Evolutionary conservation across 2,113 vertebrate genomes (phyloP).

Genomic region (Labeo catla): DNA sequence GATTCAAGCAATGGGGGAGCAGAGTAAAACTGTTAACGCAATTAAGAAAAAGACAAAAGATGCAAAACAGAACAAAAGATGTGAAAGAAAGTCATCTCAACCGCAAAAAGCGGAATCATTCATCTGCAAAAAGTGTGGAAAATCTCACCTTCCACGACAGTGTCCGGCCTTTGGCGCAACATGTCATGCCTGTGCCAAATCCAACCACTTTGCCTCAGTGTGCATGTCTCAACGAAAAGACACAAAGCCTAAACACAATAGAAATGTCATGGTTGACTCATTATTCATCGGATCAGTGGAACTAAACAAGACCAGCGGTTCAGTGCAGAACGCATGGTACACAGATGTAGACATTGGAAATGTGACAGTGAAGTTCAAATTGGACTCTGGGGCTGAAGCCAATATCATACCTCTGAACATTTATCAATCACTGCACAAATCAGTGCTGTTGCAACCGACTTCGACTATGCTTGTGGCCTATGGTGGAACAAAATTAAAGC

Average conservation of each 20-base stretch:
- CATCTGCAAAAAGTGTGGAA: slow-evolving; percentile 29
- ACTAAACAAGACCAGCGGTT: not conserved
- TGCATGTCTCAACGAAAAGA: not conserved
- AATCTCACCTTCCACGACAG: no score
- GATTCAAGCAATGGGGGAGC: slow-evolving; percentile 40
- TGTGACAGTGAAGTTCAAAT: not conserved
- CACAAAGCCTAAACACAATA: not conserved
- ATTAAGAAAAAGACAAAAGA: not conserved
- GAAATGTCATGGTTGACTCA: not conserved
- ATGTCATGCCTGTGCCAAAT: slow-evolving; percentile 27
- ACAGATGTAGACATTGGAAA: not conserved
- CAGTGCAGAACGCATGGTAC: not conserved
- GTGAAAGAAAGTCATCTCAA: not conserved
- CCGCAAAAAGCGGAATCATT: not conserved
- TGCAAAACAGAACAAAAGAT: not conserved
- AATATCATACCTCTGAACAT: not conserved
- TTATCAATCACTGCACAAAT: not conserved
- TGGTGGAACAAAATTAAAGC: not conserved
- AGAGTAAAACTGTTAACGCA: not conserved
- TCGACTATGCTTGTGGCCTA: not conserved
- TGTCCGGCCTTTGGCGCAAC: slow-evolving; percentile 27
- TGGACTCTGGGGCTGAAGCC: not conserved
- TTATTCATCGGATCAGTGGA: not conserved
- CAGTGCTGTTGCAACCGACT: not conserved
- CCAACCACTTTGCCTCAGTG: slow-evolving; percentile 31